These are phyloP conservation scores for Delphinapterus leucas DNA, from an alignment of 2,113 vertebrate species.

Conservation along the genomic window DNA sequence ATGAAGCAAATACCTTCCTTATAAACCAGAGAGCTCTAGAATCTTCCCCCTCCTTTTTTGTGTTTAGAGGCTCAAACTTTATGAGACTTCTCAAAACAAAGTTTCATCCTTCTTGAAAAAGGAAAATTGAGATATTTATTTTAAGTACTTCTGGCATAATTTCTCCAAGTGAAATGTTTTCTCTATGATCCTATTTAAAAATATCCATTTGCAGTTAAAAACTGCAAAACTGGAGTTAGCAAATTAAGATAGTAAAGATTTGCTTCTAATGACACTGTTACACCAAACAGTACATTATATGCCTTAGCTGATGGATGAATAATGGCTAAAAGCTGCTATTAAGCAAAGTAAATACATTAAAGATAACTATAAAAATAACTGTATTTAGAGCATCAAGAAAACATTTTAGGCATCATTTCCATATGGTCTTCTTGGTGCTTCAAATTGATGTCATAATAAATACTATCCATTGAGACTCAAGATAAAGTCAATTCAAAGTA, in stretches of 20 bases:
- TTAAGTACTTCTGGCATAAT: slow-evolving; percentile 60
- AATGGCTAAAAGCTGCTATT: slow-evolving; percentile 74
- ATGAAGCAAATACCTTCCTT: slow-evolving; percentile 6
- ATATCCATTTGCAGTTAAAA: slow-evolving; percentile 78
- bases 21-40: slow-evolving; percentile 10
- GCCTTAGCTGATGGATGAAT: slow-evolving; percentile 72
- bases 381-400: slow-evolving; percentile 74
- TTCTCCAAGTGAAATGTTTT: slow-evolving; percentile 64
- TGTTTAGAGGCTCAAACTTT: background rate
- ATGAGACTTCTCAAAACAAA: background rate
- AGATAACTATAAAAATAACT: slow-evolving; percentile 79
- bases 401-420: slow-evolving; percentile 68
- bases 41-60: background rate
- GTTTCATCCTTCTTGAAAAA: slow-evolving; percentile 27
- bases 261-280: slow-evolving; percentile 72
- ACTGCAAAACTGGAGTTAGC: slow-evolving; percentile 68
- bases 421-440: slow-evolving; percentile 51
- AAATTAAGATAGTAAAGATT: slow-evolving; percentile 79
- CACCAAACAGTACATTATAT: slow-evolving; percentile 76
- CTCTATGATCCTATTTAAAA: slow-evolving; percentile 53
- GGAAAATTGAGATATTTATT: background rate
- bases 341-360: slow-evolving; percentile 71
- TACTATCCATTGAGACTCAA: background rate
- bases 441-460: slow-evolving; percentile 25
- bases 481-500: background rate